Evolutionary conservation across 2,888 invertebrate species (phyloP), one percentile per base, ranked within the genome.

Genomic region (Parnassius glacialis): DNA sequence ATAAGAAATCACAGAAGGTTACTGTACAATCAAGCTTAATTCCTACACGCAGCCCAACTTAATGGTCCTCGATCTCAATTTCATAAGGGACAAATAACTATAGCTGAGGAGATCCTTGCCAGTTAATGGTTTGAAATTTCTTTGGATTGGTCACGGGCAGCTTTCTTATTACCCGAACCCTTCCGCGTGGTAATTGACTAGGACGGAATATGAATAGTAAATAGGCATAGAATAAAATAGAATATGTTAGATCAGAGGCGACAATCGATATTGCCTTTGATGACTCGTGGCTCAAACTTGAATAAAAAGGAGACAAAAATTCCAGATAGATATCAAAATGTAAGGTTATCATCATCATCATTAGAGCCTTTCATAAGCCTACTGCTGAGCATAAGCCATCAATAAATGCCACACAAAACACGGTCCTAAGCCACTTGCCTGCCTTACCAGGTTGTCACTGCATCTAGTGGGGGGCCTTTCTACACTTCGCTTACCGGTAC

Each of bases 141-240:
- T 65, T 57, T 62, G 66, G 68, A 80, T 81, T 81, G 73, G 83
- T 77, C 75, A 78, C 75, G 76, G 70, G 58, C 68, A 61, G 69
- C 71, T 74, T 70, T 70, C 71, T 78, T 78, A 78, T 75, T 76
- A 74, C 65, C 66, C 47, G 59, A 69, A 67, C 67, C 74, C 77
- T 79, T 79, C 79, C 79, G 78, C 70, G 70, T 74, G 64, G 66
- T 73, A 74, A 74, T 72, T 67, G 69, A 67, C 69, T 56, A 64
- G 67, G 66, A 68, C 70, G 69, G 68, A 68, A 70, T 69, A 70
- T 74, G 68, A 75, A 74, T 74, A 72, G 71, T 72, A 68, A 73
- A 64, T 65, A 67, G 68, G 61, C 66, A 69, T 50, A 68, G 70
- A 68, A 25, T 53, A 57, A 13, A 47, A 52, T 13, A 58, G 13